phyloP scores from a whole-genome alignment of 2,888 invertebrate genomes.

The Oligia latruncula region DNA sequence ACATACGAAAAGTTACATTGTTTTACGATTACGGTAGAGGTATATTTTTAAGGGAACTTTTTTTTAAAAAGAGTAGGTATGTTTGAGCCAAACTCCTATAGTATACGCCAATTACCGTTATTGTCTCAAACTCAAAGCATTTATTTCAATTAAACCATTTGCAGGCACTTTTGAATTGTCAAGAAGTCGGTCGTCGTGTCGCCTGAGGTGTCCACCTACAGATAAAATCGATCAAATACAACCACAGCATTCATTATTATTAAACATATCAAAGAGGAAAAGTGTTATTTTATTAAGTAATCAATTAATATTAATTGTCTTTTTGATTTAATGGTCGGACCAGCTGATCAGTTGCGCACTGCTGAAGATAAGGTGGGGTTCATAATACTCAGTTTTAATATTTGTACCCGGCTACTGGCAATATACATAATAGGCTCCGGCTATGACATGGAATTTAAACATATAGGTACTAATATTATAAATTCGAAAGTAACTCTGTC shows the following conservation, averaged over 20 bases:
- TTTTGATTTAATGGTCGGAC: not conserved
- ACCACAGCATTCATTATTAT: not conserved
- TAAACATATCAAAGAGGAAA: conserved; percentile 7
- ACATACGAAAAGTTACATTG: not conserved
- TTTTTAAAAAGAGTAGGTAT: not conserved
- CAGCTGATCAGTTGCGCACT: not conserved
- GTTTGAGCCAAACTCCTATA: not conserved
- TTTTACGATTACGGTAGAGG: not conserved
- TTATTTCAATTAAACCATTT: too few relatives aligned
- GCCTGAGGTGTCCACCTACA: conserved; percentile 8
- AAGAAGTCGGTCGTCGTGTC: too few relatives aligned
- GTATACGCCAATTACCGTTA: not conserved
- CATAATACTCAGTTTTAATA: conserved; percentile 17
- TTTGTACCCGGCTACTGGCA: not conserved
- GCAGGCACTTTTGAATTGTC: too few relatives aligned
- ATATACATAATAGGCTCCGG: not conserved
- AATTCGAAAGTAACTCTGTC: too few relatives aligned
- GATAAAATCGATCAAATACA: not conserved
- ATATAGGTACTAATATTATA: too few relatives aligned
- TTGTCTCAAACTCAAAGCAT: too few relatives aligned
- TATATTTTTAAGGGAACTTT: not conserved
- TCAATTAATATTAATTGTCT: not conserved
- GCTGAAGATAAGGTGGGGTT: not conserved
- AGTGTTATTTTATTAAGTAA: not conserved
- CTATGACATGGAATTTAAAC: not conserved